These are phyloP conservation scores for Centropristis striata DNA, from an alignment of 2,113 vertebrate genomes.

Conservation along the genomic window DNA sequence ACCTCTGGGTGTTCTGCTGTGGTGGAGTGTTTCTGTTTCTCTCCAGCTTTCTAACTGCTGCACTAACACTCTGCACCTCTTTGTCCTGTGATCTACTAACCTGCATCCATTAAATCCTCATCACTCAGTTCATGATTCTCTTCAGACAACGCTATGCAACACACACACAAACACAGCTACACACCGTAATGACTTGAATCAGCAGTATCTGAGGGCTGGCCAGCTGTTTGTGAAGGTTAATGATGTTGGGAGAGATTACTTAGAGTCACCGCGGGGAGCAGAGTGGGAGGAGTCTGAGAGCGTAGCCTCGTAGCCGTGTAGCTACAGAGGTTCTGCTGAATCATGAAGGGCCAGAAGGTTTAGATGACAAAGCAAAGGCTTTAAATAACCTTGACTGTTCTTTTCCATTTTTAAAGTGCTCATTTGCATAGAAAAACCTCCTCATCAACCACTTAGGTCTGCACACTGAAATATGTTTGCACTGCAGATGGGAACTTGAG, in stretches of 20 bases:
- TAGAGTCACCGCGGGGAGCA: conserved; percentile 41
- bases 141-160: background rate
- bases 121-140: conserved; percentile 29
- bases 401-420: conserved; percentile 17
- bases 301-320: rapidly evolving
- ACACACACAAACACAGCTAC: background rate
- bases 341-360: conserved; percentile 55
- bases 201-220: conserved; percentile 40
- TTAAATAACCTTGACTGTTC: conserved; percentile 50
- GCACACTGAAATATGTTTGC: background rate
- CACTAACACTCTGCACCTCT: conserved; percentile 24
- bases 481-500: background rate
- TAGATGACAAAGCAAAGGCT: conserved; percentile 43
- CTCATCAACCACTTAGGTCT: background rate
- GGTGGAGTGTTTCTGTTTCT: background rate
- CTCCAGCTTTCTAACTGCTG: conserved; percentile 7
- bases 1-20: conserved; percentile 13
- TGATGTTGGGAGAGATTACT: conserved; percentile 49
- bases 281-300: conserved; percentile 15
- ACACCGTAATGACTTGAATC: conserved; percentile 52
- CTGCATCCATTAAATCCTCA: conserved; percentile 23
- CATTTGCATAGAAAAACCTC: conserved; percentile 8
- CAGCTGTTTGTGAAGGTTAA: conserved; percentile 64
- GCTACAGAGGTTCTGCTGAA: conserved; percentile 48
- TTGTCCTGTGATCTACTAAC: conserved; percentile 30